phyloP scores from a whole-genome alignment of 2,797 vertebrate genomes.

The Garrulus glandarius region DNA sequence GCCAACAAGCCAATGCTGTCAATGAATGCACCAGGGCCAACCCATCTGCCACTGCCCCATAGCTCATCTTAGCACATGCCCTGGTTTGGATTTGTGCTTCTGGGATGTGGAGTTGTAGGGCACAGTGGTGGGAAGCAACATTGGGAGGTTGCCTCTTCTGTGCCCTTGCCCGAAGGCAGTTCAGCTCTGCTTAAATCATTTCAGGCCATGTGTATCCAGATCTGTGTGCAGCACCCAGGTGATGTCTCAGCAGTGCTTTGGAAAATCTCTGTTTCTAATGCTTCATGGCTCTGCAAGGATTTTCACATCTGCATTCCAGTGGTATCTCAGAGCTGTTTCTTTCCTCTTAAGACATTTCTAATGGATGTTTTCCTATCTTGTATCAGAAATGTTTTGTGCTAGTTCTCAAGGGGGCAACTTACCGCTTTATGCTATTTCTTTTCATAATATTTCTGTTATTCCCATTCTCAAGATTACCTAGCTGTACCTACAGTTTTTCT shows the following conservation, averaged over 20 bases:
- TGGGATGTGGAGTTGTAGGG: not conserved
- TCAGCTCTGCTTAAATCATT: slow-evolving; percentile 5
- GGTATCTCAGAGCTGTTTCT: not conserved
- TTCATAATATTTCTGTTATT: not conserved
- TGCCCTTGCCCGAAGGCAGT: slow-evolving; percentile 41
- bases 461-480: not conserved
- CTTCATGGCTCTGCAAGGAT: not conserved
- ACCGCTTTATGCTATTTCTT: not conserved
- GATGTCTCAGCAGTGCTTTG: slow-evolving; percentile 26
- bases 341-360: not conserved
- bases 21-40: not conserved
- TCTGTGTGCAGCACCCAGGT: not conserved
- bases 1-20: not conserved
- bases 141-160: not conserved
- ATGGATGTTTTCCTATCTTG: not conserved
- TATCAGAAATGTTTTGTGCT: not conserved
- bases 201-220: not conserved
- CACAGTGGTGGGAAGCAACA: not conserved
- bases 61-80: not conserved
- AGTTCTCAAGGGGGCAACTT: not conserved
- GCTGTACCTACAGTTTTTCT: not conserved
- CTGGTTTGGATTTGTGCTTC: not conserved
- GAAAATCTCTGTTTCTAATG: not conserved
- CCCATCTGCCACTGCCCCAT: not conserved
- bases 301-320: not conserved